Evolutionary conservation across 2,113 vertebrate genomes (phyloP).

Genomic region (Mastomys natalensis): DNA sequence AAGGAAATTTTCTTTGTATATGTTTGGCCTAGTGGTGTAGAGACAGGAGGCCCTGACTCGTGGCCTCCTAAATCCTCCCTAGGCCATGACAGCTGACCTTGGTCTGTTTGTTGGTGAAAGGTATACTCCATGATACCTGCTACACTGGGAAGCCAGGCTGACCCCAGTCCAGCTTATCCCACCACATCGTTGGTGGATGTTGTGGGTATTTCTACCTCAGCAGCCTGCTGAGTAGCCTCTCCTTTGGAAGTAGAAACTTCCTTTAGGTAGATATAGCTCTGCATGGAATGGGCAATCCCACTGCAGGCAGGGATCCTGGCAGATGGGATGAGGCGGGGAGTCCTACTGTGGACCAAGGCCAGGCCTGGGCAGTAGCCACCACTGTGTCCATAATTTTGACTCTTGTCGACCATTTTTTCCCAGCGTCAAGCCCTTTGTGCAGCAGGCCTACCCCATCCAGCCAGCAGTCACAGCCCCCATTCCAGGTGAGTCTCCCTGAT

Average conservation of each 20-base stretch:
- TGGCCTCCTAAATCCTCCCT: neutral
- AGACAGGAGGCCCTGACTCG: neutral
- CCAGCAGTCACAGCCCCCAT: conserved; percentile 96
- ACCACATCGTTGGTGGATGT: too few species aligned
- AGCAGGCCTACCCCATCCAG: conserved; percentile 97
- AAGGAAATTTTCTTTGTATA: neutral
- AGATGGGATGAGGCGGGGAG: too few species aligned
- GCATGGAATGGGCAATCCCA: neutral
- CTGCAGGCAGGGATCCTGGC: neutral
- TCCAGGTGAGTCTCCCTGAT: conserved; percentile 91
- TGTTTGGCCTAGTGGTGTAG: neutral
- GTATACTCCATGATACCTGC: neutral
- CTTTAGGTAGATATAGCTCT: neutral
- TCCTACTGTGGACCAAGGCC: neutral
- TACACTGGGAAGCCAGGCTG: neutral
- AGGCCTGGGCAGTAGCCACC: neutral
- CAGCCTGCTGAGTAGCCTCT: neutral
- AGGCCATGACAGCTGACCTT: neutral
- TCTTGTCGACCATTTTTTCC: conserved; percentile 64
- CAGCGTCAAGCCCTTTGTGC: conserved; percentile 98
- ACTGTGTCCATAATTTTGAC: neutral
- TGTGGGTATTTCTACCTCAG: too few species aligned
- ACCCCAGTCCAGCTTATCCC: neutral
- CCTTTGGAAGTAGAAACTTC: neutral
- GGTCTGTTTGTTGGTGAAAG: neutral